Percentiles rank a stretch among this genome's conserved stretches.
phyloP scores from a whole-genome alignment of 2,888 invertebrate genomes.

The Clusia tigrina region DNA sequence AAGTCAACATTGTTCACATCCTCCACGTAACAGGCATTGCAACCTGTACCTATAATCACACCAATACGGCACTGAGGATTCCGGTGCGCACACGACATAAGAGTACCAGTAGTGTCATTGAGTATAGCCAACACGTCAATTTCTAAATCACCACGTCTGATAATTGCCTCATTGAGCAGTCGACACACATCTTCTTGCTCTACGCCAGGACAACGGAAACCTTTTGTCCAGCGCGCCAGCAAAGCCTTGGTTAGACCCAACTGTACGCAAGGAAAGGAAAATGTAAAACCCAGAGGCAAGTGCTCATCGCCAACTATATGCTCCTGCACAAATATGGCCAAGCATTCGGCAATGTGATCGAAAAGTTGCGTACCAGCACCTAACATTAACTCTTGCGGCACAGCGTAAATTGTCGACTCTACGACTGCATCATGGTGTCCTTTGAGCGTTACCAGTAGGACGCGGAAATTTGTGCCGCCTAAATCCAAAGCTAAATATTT shows the following conservation, averaged over 20 bases:
- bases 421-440: slow-evolving; percentile 86
- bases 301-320: slow-evolving; percentile 74
- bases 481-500: slow-evolving; percentile 95
- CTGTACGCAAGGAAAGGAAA: slow-evolving; percentile 92
- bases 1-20: slow-evolving; percentile 80
- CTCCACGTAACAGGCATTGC: slow-evolving; percentile 95
- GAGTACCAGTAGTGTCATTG: slow-evolving; percentile 92
- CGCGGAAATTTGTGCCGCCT: slow-evolving; percentile 97
- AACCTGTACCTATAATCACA: slow-evolving; percentile 81
- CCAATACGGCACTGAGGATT: slow-evolving; percentile 82
- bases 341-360: slow-evolving; percentile 93
- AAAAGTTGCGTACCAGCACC: slow-evolving; percentile 88
- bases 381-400: slow-evolving; percentile 91
- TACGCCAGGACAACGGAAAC: slow-evolving; percentile 90
- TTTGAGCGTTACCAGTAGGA: slow-evolving; percentile 83
- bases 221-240: slow-evolving; percentile 93
- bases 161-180: slow-evolving; percentile 85
- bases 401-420: slow-evolving; percentile 94
- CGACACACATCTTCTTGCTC: slow-evolving; percentile 89
- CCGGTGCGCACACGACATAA: slow-evolving; percentile 91
- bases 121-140: slow-evolving; percentile 89
- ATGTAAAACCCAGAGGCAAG: slow-evolving; percentile 93
- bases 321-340: slow-evolving; percentile 86
- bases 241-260: slow-evolving; percentile 84
- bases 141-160: slow-evolving; percentile 79